Evolutionary conservation across 2,888 invertebrate species (phyloP).

Genomic region (Opisthograptis luteolata): DNA sequence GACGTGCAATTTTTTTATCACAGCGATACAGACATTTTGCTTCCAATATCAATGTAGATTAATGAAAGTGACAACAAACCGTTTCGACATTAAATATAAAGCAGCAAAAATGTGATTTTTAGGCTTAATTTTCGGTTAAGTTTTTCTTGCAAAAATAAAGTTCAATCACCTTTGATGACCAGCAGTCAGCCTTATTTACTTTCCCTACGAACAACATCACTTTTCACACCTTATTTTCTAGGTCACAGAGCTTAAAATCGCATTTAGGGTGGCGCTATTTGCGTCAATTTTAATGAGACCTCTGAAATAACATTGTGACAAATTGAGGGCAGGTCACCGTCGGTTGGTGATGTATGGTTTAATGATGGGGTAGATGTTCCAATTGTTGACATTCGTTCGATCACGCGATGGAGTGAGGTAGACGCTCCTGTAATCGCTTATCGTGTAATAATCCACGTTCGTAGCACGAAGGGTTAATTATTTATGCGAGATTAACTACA

Average conservation of each 20-base stretch:
- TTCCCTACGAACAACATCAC: slow-evolving; percentile 15
- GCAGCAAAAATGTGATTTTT: too few relatives aligned
- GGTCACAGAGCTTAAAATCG: slow-evolving; percentile 40
- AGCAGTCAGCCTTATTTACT: slow-evolving; percentile 32
- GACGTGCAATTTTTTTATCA: too few relatives aligned
- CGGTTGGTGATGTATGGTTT: slow-evolving; percentile 35
- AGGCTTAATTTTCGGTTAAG: too few relatives aligned
- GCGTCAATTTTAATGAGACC: slow-evolving; percentile 40
- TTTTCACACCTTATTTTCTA: slow-evolving; percentile 35
- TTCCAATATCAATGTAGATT: too few relatives aligned
- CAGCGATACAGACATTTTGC: too few relatives aligned
- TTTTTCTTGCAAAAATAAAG: slow-evolving; percentile 39
- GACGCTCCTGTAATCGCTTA: slow-evolving; percentile 30
- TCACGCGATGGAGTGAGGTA: slow-evolving; percentile 49
- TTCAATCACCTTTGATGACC: slow-evolving; percentile 55
- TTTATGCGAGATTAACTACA: slow-evolving; percentile 1
- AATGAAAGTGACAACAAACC: too few relatives aligned
- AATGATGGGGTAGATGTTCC: slow-evolving; percentile 46
- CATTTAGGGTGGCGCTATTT: slow-evolving; percentile 21
- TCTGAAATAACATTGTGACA: slow-evolving; percentile 20
- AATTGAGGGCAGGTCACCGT: slow-evolving; percentile 39
- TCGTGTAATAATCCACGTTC: slow-evolving; percentile 7
- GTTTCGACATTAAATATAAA: too few relatives aligned
- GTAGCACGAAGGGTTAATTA: slow-evolving; percentile 5
- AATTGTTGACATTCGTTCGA: slow-evolving; percentile 47